Conservation (phyloP, 2,113 vertebrate genomes). For the Dryoscopus gambensis region DNA sequence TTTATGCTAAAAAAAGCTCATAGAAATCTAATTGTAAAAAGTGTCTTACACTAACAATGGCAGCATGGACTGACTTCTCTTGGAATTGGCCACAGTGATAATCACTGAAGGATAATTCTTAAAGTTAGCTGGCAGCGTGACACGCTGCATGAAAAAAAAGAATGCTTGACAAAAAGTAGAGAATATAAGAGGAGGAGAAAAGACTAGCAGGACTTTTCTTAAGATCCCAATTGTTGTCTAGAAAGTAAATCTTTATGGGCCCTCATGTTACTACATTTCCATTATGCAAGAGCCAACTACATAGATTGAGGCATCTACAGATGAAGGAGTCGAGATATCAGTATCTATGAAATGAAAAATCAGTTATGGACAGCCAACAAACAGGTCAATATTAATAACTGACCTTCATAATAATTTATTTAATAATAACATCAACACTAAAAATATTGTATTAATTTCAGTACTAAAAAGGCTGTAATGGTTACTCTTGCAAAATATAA, state of each 20-base stretch:
- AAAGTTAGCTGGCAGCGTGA: neutral
- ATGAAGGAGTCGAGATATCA: neutral
- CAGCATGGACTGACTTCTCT: neutral
- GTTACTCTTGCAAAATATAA: neutral
- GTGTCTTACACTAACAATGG: neutral
- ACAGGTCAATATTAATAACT: neutral
- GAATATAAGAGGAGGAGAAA: neutral
- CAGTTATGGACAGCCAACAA: neutral
- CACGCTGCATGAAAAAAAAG: neutral
- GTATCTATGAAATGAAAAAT: neutral
- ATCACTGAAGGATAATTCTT: neutral
- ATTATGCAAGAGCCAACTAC: neutral
- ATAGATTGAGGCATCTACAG: neutral
- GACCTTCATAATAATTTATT: neutral
- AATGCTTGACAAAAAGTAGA: neutral
- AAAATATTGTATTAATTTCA: neutral
- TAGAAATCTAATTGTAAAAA: neutral
- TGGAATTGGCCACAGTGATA: neutral
- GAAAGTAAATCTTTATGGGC: neutral
- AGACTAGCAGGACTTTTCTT: neutral
- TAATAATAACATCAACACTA: neutral
- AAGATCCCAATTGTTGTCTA: neutral
- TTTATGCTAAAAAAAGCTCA: neutral
- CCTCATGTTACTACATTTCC: neutral
- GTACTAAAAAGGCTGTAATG: neutral